A percentile compares a stretch with the other conserved stretches of the same genome.
Conservation (phyloP, 2,888 invertebrate species). For the Platycheirus rosarum region DNA sequence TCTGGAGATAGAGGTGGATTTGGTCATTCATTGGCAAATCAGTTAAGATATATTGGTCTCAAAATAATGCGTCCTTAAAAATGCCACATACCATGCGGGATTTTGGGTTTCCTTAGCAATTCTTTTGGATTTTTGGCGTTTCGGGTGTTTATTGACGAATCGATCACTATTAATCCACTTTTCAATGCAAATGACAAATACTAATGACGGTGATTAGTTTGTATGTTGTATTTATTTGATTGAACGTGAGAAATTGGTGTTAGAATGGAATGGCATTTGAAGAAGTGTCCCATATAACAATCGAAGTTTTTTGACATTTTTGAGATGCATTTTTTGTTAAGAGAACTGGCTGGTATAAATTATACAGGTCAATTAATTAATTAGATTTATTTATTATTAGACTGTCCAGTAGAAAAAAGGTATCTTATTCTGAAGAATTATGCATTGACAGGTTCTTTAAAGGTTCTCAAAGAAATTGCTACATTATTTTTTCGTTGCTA, state of each 20-base stretch:
- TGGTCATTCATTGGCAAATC: conserved; percentile 71
- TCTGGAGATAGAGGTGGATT: conserved; percentile 57
- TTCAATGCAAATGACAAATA: conserved; percentile 43
- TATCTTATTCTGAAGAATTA: no score
- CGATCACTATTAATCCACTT: conserved; percentile 53
- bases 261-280: no score
- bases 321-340: no score
- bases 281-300: no score
- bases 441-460: no score
- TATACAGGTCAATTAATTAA: no score
- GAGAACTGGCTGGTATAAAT: no score
- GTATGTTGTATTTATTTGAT: neutral
- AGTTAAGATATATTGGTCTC: conserved; percentile 38
- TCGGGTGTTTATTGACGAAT: conserved; percentile 36
- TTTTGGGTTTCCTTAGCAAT: neutral
- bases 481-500: no score
- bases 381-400: no score
- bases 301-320: no score
- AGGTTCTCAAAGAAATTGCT: no score
- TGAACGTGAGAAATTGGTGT: neutral
- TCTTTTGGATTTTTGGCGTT: neutral
- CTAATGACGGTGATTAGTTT: conserved; percentile 24
- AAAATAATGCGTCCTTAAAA: conserved; percentile 48
- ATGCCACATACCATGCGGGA: conserved; percentile 41
- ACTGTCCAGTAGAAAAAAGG: no score